Base-by-base conservation (phyloP, 1,140 invertebrate genomes). In the Habropoda laboriosa region DNA sequence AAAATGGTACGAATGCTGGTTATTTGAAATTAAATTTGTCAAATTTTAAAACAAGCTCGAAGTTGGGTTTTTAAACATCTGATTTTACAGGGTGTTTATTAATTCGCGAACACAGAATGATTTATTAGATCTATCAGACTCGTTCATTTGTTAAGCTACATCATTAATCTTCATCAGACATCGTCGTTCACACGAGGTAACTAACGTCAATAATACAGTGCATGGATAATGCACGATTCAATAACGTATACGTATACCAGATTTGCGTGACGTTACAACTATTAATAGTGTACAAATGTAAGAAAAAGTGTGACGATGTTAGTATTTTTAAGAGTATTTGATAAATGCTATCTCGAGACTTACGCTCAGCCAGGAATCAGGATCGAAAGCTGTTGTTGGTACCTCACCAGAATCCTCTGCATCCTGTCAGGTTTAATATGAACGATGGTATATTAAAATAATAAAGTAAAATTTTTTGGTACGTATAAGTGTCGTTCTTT, bases 321-420 rank as follows among this genome's bases (percentile, higher is more conserved):
- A 24, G 12, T 51, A n/a, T 24, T 32, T 32, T 7, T 58, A 12
- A 10, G 13, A 18, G 2, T 3, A 24, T n/a, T 32, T 60, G 42
- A 18, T 47, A 45, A 47, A 40, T 51, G 47, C 68, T 67, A 63
- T 68, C 16, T 30, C 13, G 42, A 35, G 1, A 80, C 64, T 82
- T 72, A 91, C 90, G 49, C 85, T 89, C 16, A 91, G 42, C 90
- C 90, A 91, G 38, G 79, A 81, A 61, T 91, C 86, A 35, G 85
- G 71, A 71, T 91, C 83, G 73, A 89, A 86, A 27, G 49, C 71
- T 55, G 47, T 60, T 10, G 30, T 16, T 64, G 64, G 66, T 49
- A 51, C 51, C 40, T 86, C 77, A 35, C 45, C 76, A 72, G 32
- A 13, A 5, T 27, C 64, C 58, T 60, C 32, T 2, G 38, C 7